These are phyloP conservation scores for Trichomalopsis sarcophagae DNA, from an alignment of 1,140 invertebrate genomes.

Conservation along the genomic window DNA sequence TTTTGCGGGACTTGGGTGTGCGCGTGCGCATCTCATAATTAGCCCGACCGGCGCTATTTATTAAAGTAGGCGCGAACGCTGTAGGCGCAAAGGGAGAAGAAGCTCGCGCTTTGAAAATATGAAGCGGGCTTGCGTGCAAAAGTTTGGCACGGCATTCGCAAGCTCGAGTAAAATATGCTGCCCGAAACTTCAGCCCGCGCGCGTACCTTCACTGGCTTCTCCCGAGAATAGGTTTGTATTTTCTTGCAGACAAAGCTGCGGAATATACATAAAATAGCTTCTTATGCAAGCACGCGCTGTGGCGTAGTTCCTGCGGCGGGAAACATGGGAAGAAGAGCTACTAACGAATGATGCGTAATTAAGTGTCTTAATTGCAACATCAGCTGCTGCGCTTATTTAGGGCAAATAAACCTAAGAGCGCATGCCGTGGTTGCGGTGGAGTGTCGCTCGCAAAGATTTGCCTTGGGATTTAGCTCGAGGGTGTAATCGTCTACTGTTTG, in stretches of 20 bases:
- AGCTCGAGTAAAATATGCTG: conserved; percentile 10
- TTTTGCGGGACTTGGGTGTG: not conserved
- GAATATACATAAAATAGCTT: not conserved
- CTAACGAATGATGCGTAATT: conserved; percentile 41
- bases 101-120: conserved; percentile 41
- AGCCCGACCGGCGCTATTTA: conserved; percentile 26
- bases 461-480: not conserved
- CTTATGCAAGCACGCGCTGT: too few relatives aligned
- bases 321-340: not conserved
- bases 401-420: not conserved
- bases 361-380: conserved; percentile 7
- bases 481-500: conserved; percentile 1
- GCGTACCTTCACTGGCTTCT: too few relatives aligned
- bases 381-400: not conserved
- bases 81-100: not conserved
- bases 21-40: conserved; percentile 21
- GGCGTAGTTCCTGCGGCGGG: not conserved
- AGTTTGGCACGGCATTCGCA: conserved; percentile 31
- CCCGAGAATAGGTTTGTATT: not conserved
- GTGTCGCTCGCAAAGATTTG: conserved; percentile 17
- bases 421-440: not conserved
- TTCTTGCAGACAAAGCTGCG: not conserved
- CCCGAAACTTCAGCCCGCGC: not conserved
- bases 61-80: not conserved
- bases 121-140: not conserved